Evolutionary conservation across 2,797 vertebrate species (phyloP).

Genomic region (Periophthalmus magnuspinnatus): DNA sequence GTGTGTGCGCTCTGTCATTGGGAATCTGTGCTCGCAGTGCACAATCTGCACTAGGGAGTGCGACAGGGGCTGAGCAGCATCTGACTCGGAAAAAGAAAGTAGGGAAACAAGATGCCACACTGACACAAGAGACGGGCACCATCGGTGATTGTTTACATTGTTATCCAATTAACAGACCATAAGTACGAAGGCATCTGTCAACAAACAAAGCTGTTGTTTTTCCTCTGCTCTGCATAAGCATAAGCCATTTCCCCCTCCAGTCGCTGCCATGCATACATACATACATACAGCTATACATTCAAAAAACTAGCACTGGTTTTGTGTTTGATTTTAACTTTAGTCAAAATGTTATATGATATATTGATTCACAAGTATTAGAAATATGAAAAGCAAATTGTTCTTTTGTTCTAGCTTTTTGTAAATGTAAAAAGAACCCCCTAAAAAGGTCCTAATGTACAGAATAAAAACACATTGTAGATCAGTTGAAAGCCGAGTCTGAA

Average conservation of each 20-base stretch:
- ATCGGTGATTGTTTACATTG: conserved; percentile 99
- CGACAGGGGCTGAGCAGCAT: conserved; percentile 60
- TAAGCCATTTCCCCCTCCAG: conserved; percentile 68
- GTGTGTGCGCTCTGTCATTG: conserved; percentile 38
- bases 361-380: conserved; percentile 37
- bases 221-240: conserved; percentile 87
- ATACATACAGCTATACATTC: conserved; percentile 40
- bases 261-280: conserved; percentile 60
- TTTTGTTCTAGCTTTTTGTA: conserved; percentile 22
- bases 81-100: conserved; percentile 73
- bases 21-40: conserved; percentile 45
- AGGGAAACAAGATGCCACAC: conserved; percentile 84
- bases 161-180: conserved; percentile 99
- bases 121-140: conserved; percentile 87
- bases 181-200: conserved; percentile 96
- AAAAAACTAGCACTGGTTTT: conserved; percentile 52
- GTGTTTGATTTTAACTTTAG: conserved; percentile 55
- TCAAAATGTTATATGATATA: conserved; percentile 46
- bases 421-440: conserved; percentile 14
- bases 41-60: conserved; percentile 51
- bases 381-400: conserved; percentile 34
- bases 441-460: conserved; percentile 33
- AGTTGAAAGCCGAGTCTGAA: conserved; percentile 37
- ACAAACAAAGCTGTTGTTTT: conserved; percentile 99
- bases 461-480: conserved; percentile 13